These are phyloP conservation scores for Epirrhoe tristata DNA, from an alignment of 2,888 invertebrate genomes.

Conservation along the genomic window DNA sequence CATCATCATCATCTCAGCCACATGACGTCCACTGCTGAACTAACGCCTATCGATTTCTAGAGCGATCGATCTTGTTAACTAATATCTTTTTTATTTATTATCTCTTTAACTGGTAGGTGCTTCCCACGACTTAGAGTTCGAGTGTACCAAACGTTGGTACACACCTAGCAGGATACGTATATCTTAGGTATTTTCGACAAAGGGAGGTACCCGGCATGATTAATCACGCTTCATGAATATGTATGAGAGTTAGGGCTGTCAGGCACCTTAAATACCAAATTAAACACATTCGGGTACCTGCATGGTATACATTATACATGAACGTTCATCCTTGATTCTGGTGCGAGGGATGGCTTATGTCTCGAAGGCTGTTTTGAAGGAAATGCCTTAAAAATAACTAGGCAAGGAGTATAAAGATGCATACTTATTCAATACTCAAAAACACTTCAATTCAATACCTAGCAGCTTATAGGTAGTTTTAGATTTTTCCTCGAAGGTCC, in stretches of 20 bases:
- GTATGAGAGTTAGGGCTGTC: slow-evolving; percentile 77
- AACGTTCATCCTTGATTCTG: slow-evolving; percentile 45
- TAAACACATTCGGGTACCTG: slow-evolving; percentile 60
- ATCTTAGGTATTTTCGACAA: slow-evolving; percentile 52
- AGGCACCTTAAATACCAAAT: slow-evolving; percentile 80
- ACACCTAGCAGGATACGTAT: slow-evolving; percentile 38
- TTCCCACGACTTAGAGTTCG: background rate
- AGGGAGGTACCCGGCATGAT: slow-evolving; percentile 68
- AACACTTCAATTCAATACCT: too few species aligned
- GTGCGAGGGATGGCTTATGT: slow-evolving; percentile 18
- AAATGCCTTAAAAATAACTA: background rate
- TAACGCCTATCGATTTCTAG: too few species aligned
- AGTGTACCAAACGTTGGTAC: background rate
- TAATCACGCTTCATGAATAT: slow-evolving; percentile 83
- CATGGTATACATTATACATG: slow-evolving; percentile 48
- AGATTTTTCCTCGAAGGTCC: too few species aligned
- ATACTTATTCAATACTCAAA: too few species aligned
- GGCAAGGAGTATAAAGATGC: background rate
- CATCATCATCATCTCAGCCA: too few species aligned
- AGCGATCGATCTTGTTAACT: too few species aligned
- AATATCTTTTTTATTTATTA: too few species aligned
- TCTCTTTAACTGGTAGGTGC: too few species aligned
- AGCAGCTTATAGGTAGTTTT: too few species aligned
- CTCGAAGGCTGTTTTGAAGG: slow-evolving; percentile 8
- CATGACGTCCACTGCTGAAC: too few species aligned